Conservation (phyloP, 2,888 invertebrate species). For the Blastobasis adustella region DNA sequence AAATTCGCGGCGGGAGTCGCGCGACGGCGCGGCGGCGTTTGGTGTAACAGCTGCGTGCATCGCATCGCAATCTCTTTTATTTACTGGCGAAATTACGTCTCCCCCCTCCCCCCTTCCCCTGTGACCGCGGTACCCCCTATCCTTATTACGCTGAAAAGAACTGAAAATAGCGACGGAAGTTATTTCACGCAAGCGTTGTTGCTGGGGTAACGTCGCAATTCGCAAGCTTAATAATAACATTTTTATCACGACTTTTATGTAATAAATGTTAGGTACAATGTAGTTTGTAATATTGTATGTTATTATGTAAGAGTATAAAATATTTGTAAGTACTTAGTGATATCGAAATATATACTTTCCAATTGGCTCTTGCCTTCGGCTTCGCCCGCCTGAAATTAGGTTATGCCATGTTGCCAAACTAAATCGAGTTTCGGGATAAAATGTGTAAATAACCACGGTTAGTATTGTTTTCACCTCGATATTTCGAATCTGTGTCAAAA, state of each 20-base stretch:
- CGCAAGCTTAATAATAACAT: not conserved
- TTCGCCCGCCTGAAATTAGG: too few species aligned
- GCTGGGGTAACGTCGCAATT: too few species aligned
- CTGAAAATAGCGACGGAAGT: not conserved
- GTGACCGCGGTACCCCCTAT: not conserved
- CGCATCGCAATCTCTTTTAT: slow-evolving; percentile 1
- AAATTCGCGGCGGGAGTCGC: not conserved
- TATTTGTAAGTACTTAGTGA: too few species aligned
- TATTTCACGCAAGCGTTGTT: not conserved
- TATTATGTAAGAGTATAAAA: too few species aligned
- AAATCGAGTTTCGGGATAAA: too few species aligned
- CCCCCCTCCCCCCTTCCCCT: not conserved
- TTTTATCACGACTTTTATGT: not conserved
- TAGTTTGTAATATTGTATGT: too few species aligned
- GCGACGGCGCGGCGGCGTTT: not conserved
- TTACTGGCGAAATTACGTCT: not conserved
- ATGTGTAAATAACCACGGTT: too few species aligned
- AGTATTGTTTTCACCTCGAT: too few species aligned
- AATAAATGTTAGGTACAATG: not conserved
- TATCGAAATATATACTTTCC: too few species aligned
- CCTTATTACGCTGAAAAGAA: not conserved
- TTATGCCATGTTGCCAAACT: too few species aligned
- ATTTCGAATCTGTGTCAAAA: too few species aligned
- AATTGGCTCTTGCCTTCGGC: too few species aligned
- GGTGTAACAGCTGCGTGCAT: not conserved